These are phyloP conservation scores for Corynorhinus townsendii DNA, from an alignment of 2,113 vertebrate species.

Conservation along the genomic window DNA sequence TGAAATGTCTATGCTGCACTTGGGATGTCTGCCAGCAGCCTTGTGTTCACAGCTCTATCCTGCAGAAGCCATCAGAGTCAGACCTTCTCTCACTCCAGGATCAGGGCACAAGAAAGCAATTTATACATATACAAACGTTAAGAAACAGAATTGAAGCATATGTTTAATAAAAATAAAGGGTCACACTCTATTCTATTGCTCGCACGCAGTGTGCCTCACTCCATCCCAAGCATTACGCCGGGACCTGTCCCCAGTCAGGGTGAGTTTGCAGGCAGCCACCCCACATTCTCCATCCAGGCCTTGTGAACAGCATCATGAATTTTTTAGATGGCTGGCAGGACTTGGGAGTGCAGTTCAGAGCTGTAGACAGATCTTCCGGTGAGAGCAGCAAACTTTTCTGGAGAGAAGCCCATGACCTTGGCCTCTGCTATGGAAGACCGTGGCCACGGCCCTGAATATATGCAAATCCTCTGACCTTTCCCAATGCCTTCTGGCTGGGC, in stretches of 20 bases:
- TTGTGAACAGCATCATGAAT: conserved; percentile 42
- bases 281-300: background rate
- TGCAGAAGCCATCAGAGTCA: background rate
- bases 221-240: background rate
- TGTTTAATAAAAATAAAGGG: background rate
- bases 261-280: background rate
- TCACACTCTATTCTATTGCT: background rate
- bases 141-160: background rate
- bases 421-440: background rate
- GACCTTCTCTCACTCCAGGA: background rate
- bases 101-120: background rate
- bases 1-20: background rate
- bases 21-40: background rate
- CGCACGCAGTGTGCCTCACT: background rate
- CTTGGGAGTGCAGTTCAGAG: background rate
- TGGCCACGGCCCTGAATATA: background rate
- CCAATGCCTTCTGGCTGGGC: background rate
- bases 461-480: conserved; percentile 4
- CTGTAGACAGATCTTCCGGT: conserved; percentile 27
- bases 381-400: conserved; percentile 14
- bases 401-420: conserved; percentile 38
- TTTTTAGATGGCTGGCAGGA: conserved; percentile 51
- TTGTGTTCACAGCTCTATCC: background rate
- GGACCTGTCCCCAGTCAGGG: background rate
- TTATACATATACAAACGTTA: background rate